Conservation (phyloP, 1,140 invertebrate genomes). For the Drosophila sechellia region DNA sequence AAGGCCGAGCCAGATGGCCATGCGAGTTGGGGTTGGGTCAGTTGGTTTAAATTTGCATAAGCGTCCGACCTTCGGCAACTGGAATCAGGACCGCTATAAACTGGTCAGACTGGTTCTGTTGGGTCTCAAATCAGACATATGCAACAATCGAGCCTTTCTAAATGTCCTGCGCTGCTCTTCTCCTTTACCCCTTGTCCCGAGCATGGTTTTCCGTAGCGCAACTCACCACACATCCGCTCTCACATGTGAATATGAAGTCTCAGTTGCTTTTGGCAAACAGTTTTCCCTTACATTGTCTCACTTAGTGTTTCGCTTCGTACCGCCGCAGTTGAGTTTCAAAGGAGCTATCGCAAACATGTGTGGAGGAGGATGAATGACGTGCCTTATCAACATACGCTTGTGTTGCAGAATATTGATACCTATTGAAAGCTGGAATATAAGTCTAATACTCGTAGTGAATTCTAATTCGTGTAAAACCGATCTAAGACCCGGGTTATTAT, state of each 20-base stretch:
- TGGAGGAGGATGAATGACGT: not conserved
- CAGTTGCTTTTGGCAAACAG: slow-evolving; percentile 1
- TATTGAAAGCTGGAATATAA: no score
- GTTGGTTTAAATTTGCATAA: slow-evolving; percentile 40
- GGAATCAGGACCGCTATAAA: slow-evolving; percentile 15
- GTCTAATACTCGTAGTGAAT: no score
- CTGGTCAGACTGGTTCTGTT: slow-evolving; percentile 42
- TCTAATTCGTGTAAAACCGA: no score
- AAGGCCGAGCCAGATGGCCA: slow-evolving; percentile 20
- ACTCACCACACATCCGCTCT: slow-evolving; percentile 48
- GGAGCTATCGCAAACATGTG: not conserved
- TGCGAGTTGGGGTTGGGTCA: slow-evolving; percentile 38
- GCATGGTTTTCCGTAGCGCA: slow-evolving; percentile 15
- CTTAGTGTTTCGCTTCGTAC: slow-evolving; percentile 11
- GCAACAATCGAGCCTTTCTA: slow-evolving; percentile 1
- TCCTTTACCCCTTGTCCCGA: not conserved
- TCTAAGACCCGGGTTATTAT: no score
- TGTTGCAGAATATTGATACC: no score
- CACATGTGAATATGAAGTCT: slow-evolving; percentile 26
- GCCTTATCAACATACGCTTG: not conserved
- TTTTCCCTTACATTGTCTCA: slow-evolving; percentile 4
- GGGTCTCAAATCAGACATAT: slow-evolving; percentile 9
- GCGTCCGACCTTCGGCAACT: slow-evolving; percentile 18
- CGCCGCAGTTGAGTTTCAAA: slow-evolving; percentile 12
- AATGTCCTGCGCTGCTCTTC: not conserved